Base-by-base conservation (phyloP, 2,797 vertebrate genomes). In the Cuniculus paca region DNA sequence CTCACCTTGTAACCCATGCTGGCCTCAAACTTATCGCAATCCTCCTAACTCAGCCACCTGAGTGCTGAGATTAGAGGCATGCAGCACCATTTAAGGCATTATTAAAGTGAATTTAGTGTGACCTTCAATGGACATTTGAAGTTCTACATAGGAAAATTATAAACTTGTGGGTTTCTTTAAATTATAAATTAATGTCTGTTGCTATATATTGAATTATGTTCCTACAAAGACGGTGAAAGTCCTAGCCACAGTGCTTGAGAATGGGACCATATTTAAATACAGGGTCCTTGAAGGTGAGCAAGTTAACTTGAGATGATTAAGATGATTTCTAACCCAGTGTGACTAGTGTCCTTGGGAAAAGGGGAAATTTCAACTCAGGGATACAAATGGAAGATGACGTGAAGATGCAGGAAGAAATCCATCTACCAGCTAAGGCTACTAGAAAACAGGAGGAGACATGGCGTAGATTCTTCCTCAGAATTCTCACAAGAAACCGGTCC, bases 131-230 rank as follows among this genome's bases (percentile, higher is more conserved):
- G 28, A 26, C 28, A 22, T 75, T 60, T 70, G 19, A 7, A 31
- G 4, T 74, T 80, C 70, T 39, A n/a, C 74, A 42, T 96, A 96
- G 86, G 87, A 65, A 56, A 65, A 39, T 50, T 70, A 96, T 88
- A 95, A 93, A 45, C 75, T 75, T 78, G 39, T 48, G 5, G 54
- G 50, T 86, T 45, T 72, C 22, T 24, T 72, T 72, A 26, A 72
- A 65, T 70, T 94, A 89, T 45, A 97, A 97, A 96, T 86, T 94
- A 91, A 84, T 93, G 94, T 68, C 81, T 72, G 24, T 60, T 65
- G 45, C 61, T 88, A 1, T 50, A 61, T 31, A 72, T 20, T 58
- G 12, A 74, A 42, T 39, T 45, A 28, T 70, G 24, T 52, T 3
- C 11, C 14, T 20, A 8, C 8, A 3, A 63, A 58, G 36, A 89